Percentiles rank a stretch among this genome's conserved stretches.
Evolutionary conservation across 1,140 invertebrate genomes (phyloP).

Genomic region (Vanessa atalanta): DNA sequence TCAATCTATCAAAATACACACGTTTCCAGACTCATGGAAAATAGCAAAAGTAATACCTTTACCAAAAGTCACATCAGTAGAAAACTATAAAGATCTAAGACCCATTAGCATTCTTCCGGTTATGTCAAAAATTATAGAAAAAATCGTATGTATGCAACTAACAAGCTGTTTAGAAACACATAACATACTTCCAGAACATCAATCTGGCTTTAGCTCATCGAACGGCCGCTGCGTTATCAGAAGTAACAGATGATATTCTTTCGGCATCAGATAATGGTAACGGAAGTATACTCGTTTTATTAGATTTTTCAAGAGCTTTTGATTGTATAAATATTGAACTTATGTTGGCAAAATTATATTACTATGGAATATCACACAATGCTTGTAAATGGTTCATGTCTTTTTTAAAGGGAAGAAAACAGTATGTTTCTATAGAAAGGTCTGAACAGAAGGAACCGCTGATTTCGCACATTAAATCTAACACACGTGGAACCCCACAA

Average conservation of each 20-base stretch:
- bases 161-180: neutral
- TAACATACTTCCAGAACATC: neutral
- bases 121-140: constrained; percentile 11
- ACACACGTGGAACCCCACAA: neutral
- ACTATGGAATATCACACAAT: constrained; percentile 1
- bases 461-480: constrained; percentile 1
- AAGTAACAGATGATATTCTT: neutral
- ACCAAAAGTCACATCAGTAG: constrained; percentile 1
- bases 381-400: constrained; percentile 4
- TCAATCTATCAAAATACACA: constrained; percentile 1
- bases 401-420: constrained; percentile 15
- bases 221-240: neutral
- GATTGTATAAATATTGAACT: constrained; percentile 7
- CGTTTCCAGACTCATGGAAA: constrained; percentile 13
- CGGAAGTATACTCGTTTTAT: no score
- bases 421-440: neutral
- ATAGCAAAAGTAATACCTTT: constrained; percentile 5
- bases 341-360: neutral
- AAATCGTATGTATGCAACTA: neutral
- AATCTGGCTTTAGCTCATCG: neutral
- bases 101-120: constrained; percentile 7
- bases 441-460: constrained; percentile 1
- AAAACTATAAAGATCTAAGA: constrained; percentile 2
- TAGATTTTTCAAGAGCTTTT: neutral
- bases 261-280: no score